phyloP scores from a whole-genome alignment of 2,888 invertebrate genomes.

The Philereme vetulata region DNA sequence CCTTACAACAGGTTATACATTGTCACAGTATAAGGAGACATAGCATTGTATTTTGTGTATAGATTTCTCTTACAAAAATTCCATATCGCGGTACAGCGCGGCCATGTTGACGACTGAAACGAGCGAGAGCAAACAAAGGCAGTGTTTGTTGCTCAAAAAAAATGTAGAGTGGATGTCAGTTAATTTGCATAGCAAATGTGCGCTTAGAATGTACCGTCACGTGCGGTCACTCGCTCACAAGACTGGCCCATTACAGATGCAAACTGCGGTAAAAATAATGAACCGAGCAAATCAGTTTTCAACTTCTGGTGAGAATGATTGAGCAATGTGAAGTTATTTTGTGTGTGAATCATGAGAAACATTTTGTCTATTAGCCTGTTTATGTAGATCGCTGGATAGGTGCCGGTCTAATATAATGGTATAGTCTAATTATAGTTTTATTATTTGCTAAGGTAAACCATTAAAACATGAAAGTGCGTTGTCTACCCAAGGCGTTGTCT shows the following conservation, averaged over 20 bases:
- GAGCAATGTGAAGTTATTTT: background rate
- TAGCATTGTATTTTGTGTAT: too few relatives aligned
- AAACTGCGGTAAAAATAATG: conserved; percentile 24
- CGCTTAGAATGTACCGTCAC: conserved; percentile 82
- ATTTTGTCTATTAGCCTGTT: too few relatives aligned
- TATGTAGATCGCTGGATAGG: too few relatives aligned
- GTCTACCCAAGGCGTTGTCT: too few relatives aligned
- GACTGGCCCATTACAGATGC: conserved; percentile 48
- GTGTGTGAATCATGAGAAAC: too few relatives aligned
- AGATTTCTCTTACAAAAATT: conserved; percentile 14
- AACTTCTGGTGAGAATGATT: background rate
- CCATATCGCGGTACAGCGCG: conserved; percentile 13
- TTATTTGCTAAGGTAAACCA: too few relatives aligned
- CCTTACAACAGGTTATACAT: too few relatives aligned
- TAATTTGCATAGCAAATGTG: conserved; percentile 81
- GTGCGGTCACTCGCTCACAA: conserved; percentile 66
- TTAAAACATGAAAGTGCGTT: too few relatives aligned
- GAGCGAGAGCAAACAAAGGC: conserved; percentile 54
- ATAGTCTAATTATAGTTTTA: too few relatives aligned
- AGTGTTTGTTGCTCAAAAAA: conserved; percentile 74
- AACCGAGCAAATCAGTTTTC: conserved; percentile 12
- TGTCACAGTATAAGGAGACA: too few relatives aligned
- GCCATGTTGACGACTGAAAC: conserved; percentile 44
- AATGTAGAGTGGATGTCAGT: conserved; percentile 68
- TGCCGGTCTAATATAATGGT: too few relatives aligned